Base-by-base conservation (phyloP, 2,888 invertebrate species). In the Aspidapion aeneum region DNA sequence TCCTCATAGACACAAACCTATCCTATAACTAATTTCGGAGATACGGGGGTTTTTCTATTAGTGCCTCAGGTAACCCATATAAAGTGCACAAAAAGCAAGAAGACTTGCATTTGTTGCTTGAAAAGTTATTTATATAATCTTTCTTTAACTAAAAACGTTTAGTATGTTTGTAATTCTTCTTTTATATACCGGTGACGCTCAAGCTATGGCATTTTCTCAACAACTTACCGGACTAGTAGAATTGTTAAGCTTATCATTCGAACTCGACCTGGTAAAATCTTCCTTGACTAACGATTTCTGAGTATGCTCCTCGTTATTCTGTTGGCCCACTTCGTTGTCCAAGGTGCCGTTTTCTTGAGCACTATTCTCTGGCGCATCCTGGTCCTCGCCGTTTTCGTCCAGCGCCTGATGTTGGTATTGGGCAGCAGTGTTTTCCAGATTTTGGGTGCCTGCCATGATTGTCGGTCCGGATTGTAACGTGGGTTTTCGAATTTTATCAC, bases 401-500 rank as follows among this genome's bases (percentile, higher is more conserved):
- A 65, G 65, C 1, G 63, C 61, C 55, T 70, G 67, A 35, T 64
- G 68, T 51, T 70, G 74, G 67, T 71, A 70, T 20, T 69, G 65
- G 55, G 70, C 69, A 16, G 73, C 65, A 1, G 74, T 75, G 63
- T 75, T 76, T 63, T 73, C 71, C 21, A 76, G 68, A 65, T 73
- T 76, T 60, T 76, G 76, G 0, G 76, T 76, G 19, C 76, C 76
- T 0, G 76, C 75, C 73, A 76, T 72, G 35, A 76, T 73, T 12
- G 74, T 72, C 5, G 76, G 75, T 56, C 66, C 66, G 16, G 69
- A 67, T 55, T 79, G 79, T 17, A 78, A 63, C 60, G 79, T 79
- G 1, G 76, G 71, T 63, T 80, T 80, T 35, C 79, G 72, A 21
- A 77, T 69, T 69, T 79, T 79, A 62, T 80, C 79, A 55, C 78